Evolutionary conservation across 2,888 invertebrate genomes (phyloP), one percentile per base, ranked within the genome.

Genomic region (Platerodrilus igneus): DNA sequence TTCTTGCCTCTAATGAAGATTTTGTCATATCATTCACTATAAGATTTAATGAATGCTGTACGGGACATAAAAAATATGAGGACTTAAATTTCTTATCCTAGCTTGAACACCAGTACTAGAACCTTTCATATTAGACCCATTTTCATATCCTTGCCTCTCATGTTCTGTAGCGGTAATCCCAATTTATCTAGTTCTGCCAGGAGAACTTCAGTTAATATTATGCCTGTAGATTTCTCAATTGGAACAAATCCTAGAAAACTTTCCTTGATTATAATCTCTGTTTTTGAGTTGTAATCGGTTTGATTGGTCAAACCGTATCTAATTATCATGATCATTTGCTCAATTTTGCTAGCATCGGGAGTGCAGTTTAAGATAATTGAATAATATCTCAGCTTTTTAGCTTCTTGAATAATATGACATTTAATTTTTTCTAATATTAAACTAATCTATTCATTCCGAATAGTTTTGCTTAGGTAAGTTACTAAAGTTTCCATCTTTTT

Each of bases 291-390:
- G 17, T 25, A 5, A 9, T 26, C 5, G 18, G 15, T 16, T 29
- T 37, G 13, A 22, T 29, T 37, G 7, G 30, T 21, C 7, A 8
- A 37, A 22, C 29, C 22, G 30, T 29, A 41, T 5, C 26, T 23
- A 26, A 41, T 37, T 14, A 41, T 19, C 14, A 36, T 8, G 9
- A 26, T 36, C 25, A 41, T 36, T 16, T 37, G 41, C 15, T 37
- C 41, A 10, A n/a, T 36, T 22, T 37, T 29, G 32, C 41, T 41
- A 9, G 16, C 19, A 19, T 41, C 37, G 7, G 41, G 31, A 15
- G 41, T 41, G 20, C 36, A 36, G 15, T 37, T 31, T 19, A 41
- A 36, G 15, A 41, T 41, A 15, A 41, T 29, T 4, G 41, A 23
- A 21, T 35, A 41, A 22, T 41, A 41, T 21, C 37, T 41, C 9